Evolutionary conservation across 2,888 invertebrate species (phyloP).

Genomic region (Dynastes maya): DNA sequence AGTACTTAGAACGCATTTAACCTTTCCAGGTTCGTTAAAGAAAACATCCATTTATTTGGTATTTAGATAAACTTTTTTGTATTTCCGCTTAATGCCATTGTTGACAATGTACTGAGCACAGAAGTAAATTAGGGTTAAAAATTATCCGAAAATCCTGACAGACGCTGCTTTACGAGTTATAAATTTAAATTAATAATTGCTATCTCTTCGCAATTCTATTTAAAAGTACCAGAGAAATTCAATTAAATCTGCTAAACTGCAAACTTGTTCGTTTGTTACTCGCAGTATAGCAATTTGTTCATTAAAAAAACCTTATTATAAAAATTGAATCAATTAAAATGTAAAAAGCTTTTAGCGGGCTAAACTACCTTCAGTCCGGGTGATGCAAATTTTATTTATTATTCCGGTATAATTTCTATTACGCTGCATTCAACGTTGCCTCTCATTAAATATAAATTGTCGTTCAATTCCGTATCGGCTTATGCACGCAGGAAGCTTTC

Average conservation of each 20-base stretch:
- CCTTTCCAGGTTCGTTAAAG: conserved; percentile 18
- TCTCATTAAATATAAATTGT: too few relatives aligned
- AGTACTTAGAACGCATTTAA: conserved; percentile 25
- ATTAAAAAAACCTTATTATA: conserved; percentile 25
- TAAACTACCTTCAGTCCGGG: neutral
- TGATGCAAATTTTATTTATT: conserved; percentile 15
- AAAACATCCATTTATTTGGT: conserved; percentile 34
- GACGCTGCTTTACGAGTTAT: conserved; percentile 21
- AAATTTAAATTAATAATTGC: conserved; percentile 35
- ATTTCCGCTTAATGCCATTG: conserved; percentile 22
- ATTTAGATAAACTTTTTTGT: conserved; percentile 16
- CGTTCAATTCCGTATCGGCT: neutral
- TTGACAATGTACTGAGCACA: neutral
- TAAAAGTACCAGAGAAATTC: conserved; percentile 19
- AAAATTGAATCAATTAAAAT: conserved; percentile 39
- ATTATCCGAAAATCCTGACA: conserved; percentile 23
- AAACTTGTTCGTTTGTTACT: conserved; percentile 29
- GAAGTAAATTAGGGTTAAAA: conserved; percentile 29
- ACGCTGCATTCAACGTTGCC: too few relatives aligned
- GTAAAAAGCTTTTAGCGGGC: conserved; percentile 9
- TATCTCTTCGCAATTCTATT: conserved; percentile 29
- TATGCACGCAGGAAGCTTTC: neutral
- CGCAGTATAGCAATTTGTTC: conserved; percentile 29
- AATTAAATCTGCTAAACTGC: conserved; percentile 28
- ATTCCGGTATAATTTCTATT: neutral